A percentile compares a stretch with the other conserved stretches of the same genome.
These are phyloP conservation scores for Hucho hucho DNA, from an alignment of 2,113 vertebrate species.

Conservation along the genomic window DNA sequence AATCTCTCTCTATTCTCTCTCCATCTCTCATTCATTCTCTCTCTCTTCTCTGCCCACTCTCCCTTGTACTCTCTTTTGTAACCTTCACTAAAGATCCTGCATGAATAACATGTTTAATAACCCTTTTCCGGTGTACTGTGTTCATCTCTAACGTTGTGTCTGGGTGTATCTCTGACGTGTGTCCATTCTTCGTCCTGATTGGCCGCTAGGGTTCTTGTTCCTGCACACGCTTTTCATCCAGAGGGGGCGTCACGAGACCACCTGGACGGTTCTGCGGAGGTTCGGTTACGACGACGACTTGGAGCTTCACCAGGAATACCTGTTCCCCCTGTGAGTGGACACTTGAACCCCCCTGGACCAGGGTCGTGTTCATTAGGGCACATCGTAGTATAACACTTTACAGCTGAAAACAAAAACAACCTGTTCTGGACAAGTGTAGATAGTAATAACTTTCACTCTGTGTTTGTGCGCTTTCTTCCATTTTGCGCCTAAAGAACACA, in stretches of 20 bases:
- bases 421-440: no score
- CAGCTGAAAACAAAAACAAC: no score
- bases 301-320: slow-evolving; percentile 93
- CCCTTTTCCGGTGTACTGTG: background rate
- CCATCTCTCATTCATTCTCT: background rate
- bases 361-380: no score
- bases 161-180: background rate
- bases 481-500: no score
- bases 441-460: no score
- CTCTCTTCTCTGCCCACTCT: background rate
- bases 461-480: no score
- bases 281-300: slow-evolving; percentile 97
- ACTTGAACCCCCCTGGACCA: background rate
- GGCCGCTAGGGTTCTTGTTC: slow-evolving; percentile 89
- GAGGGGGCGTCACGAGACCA: slow-evolving; percentile 95
- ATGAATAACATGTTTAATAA: background rate
- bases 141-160: background rate
- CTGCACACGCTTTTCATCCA: slow-evolving; percentile 98
- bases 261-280: slow-evolving; percentile 93
- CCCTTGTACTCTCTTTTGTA: background rate
- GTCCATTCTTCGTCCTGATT: background rate
- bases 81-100: background rate
- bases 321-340: slow-evolving; percentile 87
- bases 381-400: no score
- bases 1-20: background rate